Percentiles rank a stretch among this genome's conserved stretches.
Evolutionary conservation across 2,797 vertebrate genomes (phyloP).

Genomic region (Lemur catta): DNA sequence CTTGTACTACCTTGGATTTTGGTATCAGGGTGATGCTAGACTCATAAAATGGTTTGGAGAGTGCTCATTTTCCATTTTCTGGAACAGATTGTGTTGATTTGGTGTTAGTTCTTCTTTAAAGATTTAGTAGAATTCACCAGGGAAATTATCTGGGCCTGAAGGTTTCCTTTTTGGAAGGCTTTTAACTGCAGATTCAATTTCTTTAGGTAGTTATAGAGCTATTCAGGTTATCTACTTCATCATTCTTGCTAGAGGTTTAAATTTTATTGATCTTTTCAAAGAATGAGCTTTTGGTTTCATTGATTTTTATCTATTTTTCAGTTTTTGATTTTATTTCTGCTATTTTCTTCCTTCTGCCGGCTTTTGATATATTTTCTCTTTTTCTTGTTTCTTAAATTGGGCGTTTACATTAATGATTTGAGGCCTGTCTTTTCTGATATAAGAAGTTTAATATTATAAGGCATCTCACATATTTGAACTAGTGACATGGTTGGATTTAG

Average conservation of each 20-base stretch:
- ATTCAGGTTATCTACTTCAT: not conserved
- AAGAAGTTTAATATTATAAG: not conserved
- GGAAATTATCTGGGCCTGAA: constrained; percentile 2
- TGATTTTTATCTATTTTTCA: constrained; percentile 12
- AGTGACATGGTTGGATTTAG: not conserved
- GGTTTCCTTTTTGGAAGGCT: constrained; percentile 3
- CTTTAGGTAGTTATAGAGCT: not conserved
- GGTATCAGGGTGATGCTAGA: not conserved
- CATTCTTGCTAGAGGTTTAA: constrained; percentile 17
- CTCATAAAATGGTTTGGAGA: not conserved
- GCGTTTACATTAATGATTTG: not conserved
- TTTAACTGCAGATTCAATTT: constrained; percentile 7
- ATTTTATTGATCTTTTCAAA: constrained; percentile 12
- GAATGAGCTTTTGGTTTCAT: constrained; percentile 19
- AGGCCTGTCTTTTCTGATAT: not conserved
- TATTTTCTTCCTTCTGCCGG: not conserved
- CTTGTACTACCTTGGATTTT: not conserved
- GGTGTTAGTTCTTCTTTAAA: not conserved
- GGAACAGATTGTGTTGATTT: constrained; percentile 7
- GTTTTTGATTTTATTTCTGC: not conserved
- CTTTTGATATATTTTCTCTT: not conserved
- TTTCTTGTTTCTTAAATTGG: not conserved
- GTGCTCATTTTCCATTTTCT: not conserved
- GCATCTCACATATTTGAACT: not conserved
- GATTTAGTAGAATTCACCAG: constrained; percentile 44